Evolutionary conservation across 1,140 invertebrate species (phyloP), one percentile per base, ranked within the genome.

Genomic region (Sycobia sp.): DNA sequence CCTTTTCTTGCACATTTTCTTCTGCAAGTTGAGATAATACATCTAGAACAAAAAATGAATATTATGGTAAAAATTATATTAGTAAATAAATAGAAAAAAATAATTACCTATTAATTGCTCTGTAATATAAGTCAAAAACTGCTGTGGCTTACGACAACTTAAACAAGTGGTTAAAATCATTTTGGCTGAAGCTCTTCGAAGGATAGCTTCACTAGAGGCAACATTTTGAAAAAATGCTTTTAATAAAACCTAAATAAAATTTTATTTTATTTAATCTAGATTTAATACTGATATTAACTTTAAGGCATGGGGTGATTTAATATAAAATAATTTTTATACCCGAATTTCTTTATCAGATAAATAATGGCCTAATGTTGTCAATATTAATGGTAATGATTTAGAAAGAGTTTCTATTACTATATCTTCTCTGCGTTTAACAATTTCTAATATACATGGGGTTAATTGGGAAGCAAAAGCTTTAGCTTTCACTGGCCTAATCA

Each of bases 391-490:
- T 64, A 93, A 82, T 39, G 90, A 85, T 55, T 84, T 77, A 3
- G 87, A 83, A 5, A 93, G 74, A 2, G 89, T 90, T 76, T 93
- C 91, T 67, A 90, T 86, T 3, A 93, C 83, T 23, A 84, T 75
- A 67, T 92, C 90, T 73, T 93, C 91, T 43, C 84, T 85, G 41
- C 91, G 79, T 67, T 85, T 80, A 9, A 86, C 85, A 53, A 92
- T 91, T 39, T 83, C 82, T 2, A 84, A 80, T 65, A 93, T 79
- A 69, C 88, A 90, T 7, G 90, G 89, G 49, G 92, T 77, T 25
- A 93, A 72, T 72, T 91, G 90, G 22, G 88, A 83, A 14, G 91
- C 86, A 70, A 92, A 93, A 56, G 88, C 87, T 73, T 90, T 88
- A 68, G 89, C 88, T 79, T 91, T 91, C 41, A 88, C 86, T 23